Conservation (phyloP, 2,113 vertebrate genomes). For the Eurypyga helias region DNA sequence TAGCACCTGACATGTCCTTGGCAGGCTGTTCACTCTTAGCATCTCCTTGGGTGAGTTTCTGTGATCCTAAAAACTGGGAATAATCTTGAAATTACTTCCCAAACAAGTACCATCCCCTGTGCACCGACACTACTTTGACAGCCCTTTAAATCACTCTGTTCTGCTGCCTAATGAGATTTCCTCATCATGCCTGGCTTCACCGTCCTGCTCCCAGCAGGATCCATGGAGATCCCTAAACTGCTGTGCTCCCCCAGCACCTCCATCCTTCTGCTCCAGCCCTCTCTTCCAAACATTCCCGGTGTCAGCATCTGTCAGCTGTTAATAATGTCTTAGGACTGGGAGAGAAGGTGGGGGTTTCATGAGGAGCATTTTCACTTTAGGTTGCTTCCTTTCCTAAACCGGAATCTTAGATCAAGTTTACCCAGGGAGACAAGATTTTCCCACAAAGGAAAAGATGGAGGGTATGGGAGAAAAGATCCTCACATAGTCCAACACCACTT, state of each 20-base stretch:
- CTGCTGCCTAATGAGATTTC: background rate
- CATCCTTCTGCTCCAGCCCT: background rate
- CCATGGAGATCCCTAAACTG: background rate
- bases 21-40: background rate
- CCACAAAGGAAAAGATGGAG: background rate
- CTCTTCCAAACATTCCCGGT: background rate
- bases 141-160: background rate
- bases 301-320: background rate
- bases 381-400: background rate
- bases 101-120: background rate
- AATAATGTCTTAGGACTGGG: background rate
- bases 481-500: background rate
- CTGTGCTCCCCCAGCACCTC: background rate
- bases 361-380: background rate
- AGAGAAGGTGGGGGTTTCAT: background rate
- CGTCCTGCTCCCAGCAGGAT: accelerated
- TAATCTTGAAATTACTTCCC: background rate
- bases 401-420: background rate
- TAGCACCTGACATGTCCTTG: background rate
- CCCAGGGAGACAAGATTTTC: background rate
- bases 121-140: background rate
- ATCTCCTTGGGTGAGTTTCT: background rate
- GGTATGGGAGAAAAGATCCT: background rate
- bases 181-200: background rate
- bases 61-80: background rate